phyloP scores from a whole-genome alignment of 2,797 vertebrate genomes.

The Falco rusticolus region DNA sequence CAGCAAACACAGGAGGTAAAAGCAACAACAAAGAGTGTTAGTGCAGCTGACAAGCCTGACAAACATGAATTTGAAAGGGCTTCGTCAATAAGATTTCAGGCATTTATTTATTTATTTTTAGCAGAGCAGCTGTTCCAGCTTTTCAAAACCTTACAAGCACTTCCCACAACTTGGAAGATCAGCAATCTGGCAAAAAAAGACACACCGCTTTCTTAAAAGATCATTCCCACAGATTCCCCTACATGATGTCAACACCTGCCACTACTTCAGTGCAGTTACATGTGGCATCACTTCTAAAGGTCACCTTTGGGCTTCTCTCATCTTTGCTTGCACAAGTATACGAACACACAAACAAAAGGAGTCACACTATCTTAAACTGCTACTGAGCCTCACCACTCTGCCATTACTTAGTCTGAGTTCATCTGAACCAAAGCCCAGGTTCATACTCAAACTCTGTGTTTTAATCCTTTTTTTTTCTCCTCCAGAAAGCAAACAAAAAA shows the following conservation, averaged over 20 bases:
- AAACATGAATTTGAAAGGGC: background rate
- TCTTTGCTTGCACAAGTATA: background rate
- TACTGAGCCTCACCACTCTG: background rate
- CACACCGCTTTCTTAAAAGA: background rate
- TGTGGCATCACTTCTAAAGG: background rate
- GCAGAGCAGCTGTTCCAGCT: background rate
- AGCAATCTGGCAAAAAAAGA: background rate
- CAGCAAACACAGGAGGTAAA: background rate
- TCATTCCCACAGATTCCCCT: background rate
- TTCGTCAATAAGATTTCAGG: background rate
- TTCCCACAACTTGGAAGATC: background rate
- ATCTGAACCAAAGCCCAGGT: background rate
- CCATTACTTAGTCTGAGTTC: background rate
- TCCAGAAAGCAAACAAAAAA: background rate
- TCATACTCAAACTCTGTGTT: background rate
- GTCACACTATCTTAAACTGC: background rate
- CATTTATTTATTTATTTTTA: background rate
- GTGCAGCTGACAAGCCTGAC: slow-evolving; percentile 21
- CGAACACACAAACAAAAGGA: background rate
- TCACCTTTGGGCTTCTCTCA: background rate
- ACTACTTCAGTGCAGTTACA: background rate
- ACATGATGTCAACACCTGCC: background rate
- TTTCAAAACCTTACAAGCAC: background rate
- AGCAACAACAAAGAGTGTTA: slow-evolving; percentile 39
- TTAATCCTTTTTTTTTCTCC: background rate